Base-by-base conservation (phyloP, 2,888 invertebrate species). In the Drosophila antonietae region DNA sequence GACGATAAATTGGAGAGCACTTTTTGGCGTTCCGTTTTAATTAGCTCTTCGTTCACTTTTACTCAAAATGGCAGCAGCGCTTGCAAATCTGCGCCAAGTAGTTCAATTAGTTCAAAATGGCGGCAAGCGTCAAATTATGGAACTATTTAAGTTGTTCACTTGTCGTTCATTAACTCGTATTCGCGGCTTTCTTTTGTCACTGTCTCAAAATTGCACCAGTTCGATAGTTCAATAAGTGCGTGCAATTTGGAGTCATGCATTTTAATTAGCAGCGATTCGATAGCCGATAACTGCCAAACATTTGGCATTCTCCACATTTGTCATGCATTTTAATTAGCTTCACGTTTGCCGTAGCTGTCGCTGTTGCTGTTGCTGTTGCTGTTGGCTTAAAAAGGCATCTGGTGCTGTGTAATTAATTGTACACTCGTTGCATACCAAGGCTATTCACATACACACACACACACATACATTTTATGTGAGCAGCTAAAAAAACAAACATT, bases 401-500 rank as follows among this genome's bases (percentile, higher is more conserved):
- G 64, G 55, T 31, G 18, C 55, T 18, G 46, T 14, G 46, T 58
- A 55, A 65, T 58, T 65, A 56, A 57, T 49, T 70, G 43, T 52
- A 46, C 35, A 33, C 69, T 67, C 59, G 37, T 56, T 49, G 62
- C 69, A 63, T 53, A 64, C 52, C 52, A 63, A 66, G 66, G 66
- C 64, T 35, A 8, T 47, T 15, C 4, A 47, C 46, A 46, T 12
- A n/a, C n/a, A n/a, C n/a, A n/a, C 12, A 35, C 3, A 28, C 28
- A 28, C 8, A 33, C 33, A 39, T 15, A 39, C 7, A 15, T 39
- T 39, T 1, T 8, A n/a, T 41, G 6, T 8, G 15, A 15, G 15
- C 65, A 75, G 65, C 79, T 73, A 68, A 79, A 68, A 73, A 56
- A 79, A 76, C 74, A 73, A 62, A 75, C 76, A 73, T 52, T 57